Evolutionary conservation across 1,140 invertebrate genomes (phyloP).

Genomic region (Luehdorfia chinensis): DNA sequence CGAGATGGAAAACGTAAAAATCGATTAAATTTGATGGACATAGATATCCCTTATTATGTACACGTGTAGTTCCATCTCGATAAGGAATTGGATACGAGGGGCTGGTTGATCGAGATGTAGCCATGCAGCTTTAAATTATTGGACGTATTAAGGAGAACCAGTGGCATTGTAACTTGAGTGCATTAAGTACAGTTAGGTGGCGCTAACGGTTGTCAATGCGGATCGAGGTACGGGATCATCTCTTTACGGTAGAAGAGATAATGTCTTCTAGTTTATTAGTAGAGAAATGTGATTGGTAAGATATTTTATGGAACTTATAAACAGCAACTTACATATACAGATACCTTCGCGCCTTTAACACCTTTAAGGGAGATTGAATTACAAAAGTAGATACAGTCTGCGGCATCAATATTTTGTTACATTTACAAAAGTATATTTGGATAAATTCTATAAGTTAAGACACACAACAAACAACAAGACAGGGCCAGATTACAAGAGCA

Average conservation of each 20-base stretch:
- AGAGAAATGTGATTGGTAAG: not conserved
- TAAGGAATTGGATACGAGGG: conserved; percentile 2
- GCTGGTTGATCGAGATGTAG: conserved; percentile 1
- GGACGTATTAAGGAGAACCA: conserved; percentile 27
- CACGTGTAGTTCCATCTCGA: conserved; percentile 6
- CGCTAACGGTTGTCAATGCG: conserved; percentile 41
- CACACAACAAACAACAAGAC: no score
- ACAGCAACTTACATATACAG: no score
- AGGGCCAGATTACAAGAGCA: no score
- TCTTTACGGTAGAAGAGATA: conserved; percentile 16
- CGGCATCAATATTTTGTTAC: no score
- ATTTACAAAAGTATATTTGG: no score
- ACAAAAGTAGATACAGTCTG: no score
- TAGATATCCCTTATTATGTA: conserved; percentile 10
- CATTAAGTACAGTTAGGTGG: conserved; percentile 48
- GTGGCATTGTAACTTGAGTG: conserved; percentile 41
- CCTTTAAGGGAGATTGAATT: no score
- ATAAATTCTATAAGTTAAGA: no score
- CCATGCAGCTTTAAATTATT: conserved; percentile 9
- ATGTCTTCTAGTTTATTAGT: conserved; percentile 1
- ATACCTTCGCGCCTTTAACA: no score
- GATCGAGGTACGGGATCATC: conserved; percentile 19
- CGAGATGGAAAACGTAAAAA: not conserved
- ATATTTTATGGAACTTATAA: not conserved
- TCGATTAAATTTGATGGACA: conserved; percentile 1